phyloP scores from a whole-genome alignment of 2,888 invertebrate genomes.

The Drosophila melanocephala region DNA sequence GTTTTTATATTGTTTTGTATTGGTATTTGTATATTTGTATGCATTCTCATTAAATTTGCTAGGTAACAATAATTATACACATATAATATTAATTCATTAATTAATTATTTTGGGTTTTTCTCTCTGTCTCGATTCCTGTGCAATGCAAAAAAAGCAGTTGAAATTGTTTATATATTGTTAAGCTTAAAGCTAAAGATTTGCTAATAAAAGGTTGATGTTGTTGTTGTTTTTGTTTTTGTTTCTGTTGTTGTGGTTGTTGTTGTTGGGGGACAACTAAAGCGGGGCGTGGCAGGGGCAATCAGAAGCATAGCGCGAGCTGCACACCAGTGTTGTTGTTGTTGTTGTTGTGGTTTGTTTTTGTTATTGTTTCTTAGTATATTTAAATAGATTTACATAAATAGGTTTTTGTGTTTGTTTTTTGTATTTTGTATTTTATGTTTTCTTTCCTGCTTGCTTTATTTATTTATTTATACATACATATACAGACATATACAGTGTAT shows the following conservation, averaged over 20 bases:
- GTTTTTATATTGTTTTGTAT: constrained; percentile 16
- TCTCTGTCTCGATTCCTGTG: constrained; percentile 24
- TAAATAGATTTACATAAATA: constrained; percentile 63
- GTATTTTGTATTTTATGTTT: constrained; percentile 68
- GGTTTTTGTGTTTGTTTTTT: constrained; percentile 39
- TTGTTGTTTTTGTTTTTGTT: constrained; percentile 16
- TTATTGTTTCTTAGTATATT: constrained; percentile 43
- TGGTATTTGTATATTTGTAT: constrained; percentile 20
- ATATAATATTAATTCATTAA: constrained; percentile 14
- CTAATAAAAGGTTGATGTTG: constrained; percentile 61
- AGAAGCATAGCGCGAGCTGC: constrained; percentile 74
- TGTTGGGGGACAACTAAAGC: constrained; percentile 44
- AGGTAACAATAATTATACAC: constrained; percentile 45
- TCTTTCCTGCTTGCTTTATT: constrained; percentile 69
- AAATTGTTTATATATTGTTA: constrained; percentile 38
- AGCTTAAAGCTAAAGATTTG: constrained; percentile 75
- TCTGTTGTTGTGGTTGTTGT: constrained; percentile 28
- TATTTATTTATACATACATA: constrained; percentile 27
- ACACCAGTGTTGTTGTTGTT: constrained; percentile 62
- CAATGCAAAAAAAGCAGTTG: constrained; percentile 42
- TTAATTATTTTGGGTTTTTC: constrained; percentile 30
- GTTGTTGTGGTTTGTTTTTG: constrained; percentile 40
- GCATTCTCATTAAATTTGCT: constrained; percentile 60
- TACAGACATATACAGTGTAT: constrained; percentile 14
- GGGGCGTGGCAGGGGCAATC: constrained; percentile 60